Evolutionary conservation across 1,140 invertebrate species (phyloP).

Genomic region (Heliconius nattereri): DNA sequence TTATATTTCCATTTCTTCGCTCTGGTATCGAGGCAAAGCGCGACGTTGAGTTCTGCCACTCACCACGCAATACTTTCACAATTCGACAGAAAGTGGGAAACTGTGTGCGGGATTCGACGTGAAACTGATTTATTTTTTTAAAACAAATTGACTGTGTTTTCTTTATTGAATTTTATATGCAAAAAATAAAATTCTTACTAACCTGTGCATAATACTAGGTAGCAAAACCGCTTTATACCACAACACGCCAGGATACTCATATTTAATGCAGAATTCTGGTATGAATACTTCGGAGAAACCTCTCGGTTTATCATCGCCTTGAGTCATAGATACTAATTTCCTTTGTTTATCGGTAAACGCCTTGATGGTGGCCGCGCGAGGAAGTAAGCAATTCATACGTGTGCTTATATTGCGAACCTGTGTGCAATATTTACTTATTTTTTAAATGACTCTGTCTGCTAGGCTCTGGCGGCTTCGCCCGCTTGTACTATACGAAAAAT

Average conservation of each 20-base stretch:
- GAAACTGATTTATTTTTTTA: too few species aligned
- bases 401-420: conserved; percentile 63
- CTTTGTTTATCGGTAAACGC: conserved; percentile 57
- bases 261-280: conserved; percentile 94
- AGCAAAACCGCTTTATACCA: conserved; percentile 95
- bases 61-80: too few species aligned
- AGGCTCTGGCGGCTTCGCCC: too few species aligned
- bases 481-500: too few species aligned
- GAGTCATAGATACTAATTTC: conserved; percentile 48
- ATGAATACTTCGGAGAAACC: conserved; percentile 83
- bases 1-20: too few species aligned
- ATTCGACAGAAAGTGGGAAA: too few species aligned
- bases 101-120: too few species aligned
- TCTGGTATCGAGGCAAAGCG: too few species aligned
- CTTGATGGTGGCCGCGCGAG: conserved; percentile 59
- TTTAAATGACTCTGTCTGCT: too few species aligned
- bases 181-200: not conserved
- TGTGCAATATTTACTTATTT: not conserved
- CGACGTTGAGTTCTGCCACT: too few species aligned
- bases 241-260: conserved; percentile 91
- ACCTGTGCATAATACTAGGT: conserved; percentile 92
- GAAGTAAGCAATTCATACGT: conserved; percentile 65
- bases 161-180: too few species aligned
- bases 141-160: too few species aligned
- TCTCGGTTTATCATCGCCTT: conserved; percentile 60